A percentile compares a stretch with the other conserved stretches of the same genome.
Conservation (phyloP, 2,797 vertebrate genomes). For the Limnodromus scolopaceus region DNA sequence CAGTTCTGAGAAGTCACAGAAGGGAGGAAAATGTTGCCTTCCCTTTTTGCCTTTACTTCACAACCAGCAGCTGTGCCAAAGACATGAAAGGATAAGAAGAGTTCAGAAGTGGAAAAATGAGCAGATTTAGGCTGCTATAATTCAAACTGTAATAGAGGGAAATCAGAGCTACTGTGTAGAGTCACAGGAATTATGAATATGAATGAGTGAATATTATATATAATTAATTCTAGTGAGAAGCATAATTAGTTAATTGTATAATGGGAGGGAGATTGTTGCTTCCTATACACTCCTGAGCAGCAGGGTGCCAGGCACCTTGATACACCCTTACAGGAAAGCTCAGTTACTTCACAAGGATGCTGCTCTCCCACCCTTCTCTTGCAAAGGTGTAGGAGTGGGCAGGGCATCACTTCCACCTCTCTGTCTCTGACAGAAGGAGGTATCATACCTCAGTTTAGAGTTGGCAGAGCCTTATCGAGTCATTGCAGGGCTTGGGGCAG, state of each 20-base stretch:
- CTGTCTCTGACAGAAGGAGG: background rate
- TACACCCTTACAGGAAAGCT: background rate
- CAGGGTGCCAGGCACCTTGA: background rate
- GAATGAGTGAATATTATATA: background rate
- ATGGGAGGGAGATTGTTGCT: background rate
- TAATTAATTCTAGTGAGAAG: background rate
- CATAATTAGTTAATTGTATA: background rate
- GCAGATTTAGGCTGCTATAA: background rate
- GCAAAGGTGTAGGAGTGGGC: background rate
- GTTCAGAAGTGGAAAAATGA: background rate
- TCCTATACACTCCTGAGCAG: background rate
- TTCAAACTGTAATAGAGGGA: background rate
- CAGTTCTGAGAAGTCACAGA: background rate
- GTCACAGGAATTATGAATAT: background rate
- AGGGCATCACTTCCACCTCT: background rate
- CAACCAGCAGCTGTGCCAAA: background rate
- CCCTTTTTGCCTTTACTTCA: background rate
- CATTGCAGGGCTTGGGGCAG: background rate
- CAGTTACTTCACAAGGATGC: background rate
- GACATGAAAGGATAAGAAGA: background rate
- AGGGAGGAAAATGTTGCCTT: background rate
- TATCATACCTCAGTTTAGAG: background rate
- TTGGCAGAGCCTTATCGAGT: fast-evolving
- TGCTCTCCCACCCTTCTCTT: background rate
- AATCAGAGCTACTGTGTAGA: background rate